These are phyloP conservation scores for Polymixis flavicincta DNA, from an alignment of 2,888 invertebrate species.

Conservation along the genomic window DNA sequence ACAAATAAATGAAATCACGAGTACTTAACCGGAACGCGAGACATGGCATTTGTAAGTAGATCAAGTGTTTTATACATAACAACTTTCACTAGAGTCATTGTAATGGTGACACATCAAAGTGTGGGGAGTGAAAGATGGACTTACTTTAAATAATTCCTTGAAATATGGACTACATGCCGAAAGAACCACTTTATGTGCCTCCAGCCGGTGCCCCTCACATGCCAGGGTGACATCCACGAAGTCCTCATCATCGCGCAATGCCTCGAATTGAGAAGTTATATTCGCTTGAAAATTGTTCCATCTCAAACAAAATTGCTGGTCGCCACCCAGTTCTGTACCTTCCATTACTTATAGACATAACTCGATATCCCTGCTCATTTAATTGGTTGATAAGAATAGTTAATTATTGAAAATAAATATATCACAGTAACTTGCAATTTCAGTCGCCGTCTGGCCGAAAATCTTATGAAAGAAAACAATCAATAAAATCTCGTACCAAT, in stretches of 20 bases:
- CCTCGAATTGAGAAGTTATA: conserved; percentile 96
- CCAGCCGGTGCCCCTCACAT: conserved; percentile 95
- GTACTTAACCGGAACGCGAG: conserved; percentile 91
- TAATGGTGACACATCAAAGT: conserved; percentile 91
- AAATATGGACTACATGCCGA: conserved; percentile 97
- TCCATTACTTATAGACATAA: conserved; percentile 91
- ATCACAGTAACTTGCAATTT: conserved; percentile 91
- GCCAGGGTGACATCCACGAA: conserved; percentile 97
- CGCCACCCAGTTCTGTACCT: conserved; percentile 92
- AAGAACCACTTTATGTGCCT: conserved; percentile 96
- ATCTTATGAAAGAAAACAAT: conserved; percentile 91
- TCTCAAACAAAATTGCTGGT: conserved; percentile 97
- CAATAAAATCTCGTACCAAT: conserved; percentile 91
- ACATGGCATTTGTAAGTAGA: conserved; percentile 91
- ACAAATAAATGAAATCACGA: conserved; percentile 91
- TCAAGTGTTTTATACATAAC: conserved; percentile 91
- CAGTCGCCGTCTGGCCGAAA: conserved; percentile 91
- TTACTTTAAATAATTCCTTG: conserved; percentile 96
- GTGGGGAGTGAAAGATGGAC: conserved; percentile 90
- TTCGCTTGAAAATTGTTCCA: conserved; percentile 97
- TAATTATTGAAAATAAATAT: conserved; percentile 90
- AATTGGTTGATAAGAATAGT: conserved; percentile 90
- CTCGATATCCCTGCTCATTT: conserved; percentile 91
- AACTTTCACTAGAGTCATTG: conserved; percentile 91
- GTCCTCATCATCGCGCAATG: conserved; percentile 95